Percentiles rank a stretch among this genome's conserved stretches.
phyloP scores from a whole-genome alignment of 2,888 invertebrate species.

The Amblyjoppa fuscipennis region DNA sequence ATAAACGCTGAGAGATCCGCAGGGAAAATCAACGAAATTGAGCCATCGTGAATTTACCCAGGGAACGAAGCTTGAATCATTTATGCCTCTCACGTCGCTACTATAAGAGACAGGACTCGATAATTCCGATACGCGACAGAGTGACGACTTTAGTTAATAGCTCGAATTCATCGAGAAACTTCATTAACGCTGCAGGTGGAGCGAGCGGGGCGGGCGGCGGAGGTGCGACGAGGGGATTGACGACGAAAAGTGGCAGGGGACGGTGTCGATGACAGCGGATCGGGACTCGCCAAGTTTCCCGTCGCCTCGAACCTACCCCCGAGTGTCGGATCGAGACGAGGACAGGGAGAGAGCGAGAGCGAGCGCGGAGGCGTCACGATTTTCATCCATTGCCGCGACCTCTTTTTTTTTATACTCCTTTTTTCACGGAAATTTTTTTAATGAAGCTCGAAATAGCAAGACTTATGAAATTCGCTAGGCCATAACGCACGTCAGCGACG shows the following conservation, averaged over 20 bases:
- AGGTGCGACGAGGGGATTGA: slow-evolving; percentile 18
- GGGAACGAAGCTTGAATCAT: slow-evolving; percentile 21
- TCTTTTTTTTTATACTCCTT: neutral
- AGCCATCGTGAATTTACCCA: slow-evolving; percentile 1
- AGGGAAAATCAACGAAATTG: slow-evolving; percentile 15
- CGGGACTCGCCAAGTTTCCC: neutral
- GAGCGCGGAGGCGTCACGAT: neutral
- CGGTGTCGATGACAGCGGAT: slow-evolving; percentile 24
- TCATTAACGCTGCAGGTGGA: slow-evolving; percentile 31
- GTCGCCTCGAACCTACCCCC: neutral
- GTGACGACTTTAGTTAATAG: slow-evolving; percentile 44
- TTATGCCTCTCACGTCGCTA: slow-evolving; percentile 35
- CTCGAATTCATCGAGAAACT: slow-evolving; percentile 44
- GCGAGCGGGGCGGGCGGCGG: neutral
- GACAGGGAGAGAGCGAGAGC: neutral
- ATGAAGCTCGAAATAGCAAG: neutral
- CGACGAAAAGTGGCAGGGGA: slow-evolving; percentile 29
- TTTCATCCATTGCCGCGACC: neutral
- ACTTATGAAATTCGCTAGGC: neutral
- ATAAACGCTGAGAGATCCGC: slow-evolving; percentile 1
- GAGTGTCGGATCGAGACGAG: neutral
- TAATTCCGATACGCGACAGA: slow-evolving; percentile 46
- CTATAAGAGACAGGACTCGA: slow-evolving; percentile 40
- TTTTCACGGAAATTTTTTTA: neutral
- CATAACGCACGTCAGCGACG: neutral